Base-by-base conservation (phyloP, 2,797 vertebrate genomes). In the Platyrinchus mystaceus region DNA sequence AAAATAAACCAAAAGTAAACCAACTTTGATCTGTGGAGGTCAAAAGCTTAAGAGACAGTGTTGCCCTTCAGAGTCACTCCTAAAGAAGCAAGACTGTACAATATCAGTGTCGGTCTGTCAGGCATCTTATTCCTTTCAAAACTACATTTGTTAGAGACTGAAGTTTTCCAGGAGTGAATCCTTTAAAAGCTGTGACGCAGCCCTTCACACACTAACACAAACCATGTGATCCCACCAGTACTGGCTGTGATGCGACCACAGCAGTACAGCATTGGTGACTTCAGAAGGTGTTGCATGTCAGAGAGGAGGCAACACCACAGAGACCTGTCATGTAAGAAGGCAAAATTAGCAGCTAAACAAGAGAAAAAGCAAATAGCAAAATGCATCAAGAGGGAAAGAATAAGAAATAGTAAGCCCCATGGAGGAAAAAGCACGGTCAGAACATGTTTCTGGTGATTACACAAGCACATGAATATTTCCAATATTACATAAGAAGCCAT, bases 1-100 rank as follows among this genome's bases (percentile, higher is more conserved):
- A 86, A 95, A 90, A 93, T n/a, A 75, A 86, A 52, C 24, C 46
- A 84, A 60, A 90, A 76, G 53, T 39, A 82, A 92, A 79, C 12
- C 34, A 76, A 10, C 36, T 50, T 94, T 73, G 75, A 62, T 50
- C 58, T 52, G 20, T 46, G 30, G 47, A 76, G 55, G 66, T 93
- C 77, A 90, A 86, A 89, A 84, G 6, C 69, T 86, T 41, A 80
- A 88, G 64, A 86, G 69, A 50, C 27, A 13, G 27, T 0, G 1
- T 43, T 81, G 55, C 32, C 24, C 32, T 93, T 86, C 80, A 84
- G 32, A 24, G 22, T 2, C 17, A 26, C 43, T 87, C 44, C 46
- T 67, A 10, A 70, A 67, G 56, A 74, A 68, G 24, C 19, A 58
- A 73, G 67, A 59, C 37, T 64, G n/a, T 37, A 17, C 39, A 82